Evolutionary conservation across 2,888 invertebrate genomes (phyloP).

Genomic region (Allolobophora icterica): DNA sequence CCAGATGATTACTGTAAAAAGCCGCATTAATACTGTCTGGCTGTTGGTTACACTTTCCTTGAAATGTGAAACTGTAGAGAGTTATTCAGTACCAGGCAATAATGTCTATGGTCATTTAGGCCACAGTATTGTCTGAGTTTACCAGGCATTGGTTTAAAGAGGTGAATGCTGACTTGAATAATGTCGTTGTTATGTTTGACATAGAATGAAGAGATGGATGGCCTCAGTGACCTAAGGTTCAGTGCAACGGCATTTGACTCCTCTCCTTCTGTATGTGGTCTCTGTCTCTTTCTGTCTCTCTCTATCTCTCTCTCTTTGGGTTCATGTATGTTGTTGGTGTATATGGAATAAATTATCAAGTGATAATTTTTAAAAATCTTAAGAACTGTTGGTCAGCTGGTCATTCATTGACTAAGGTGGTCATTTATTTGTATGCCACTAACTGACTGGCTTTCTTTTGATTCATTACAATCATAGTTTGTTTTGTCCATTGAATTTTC

Average conservation of each 20-base stretch:
- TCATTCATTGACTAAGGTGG: too few relatives aligned
- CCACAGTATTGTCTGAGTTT: neutral
- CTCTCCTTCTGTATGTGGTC: neutral
- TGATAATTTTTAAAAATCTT: too few relatives aligned
- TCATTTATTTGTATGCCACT: too few relatives aligned
- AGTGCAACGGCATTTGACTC: neutral
- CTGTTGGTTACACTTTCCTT: neutral
- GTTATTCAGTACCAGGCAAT: neutral
- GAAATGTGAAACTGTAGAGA: neutral
- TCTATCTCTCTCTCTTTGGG: slow-evolving; percentile 7
- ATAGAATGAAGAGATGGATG: neutral
- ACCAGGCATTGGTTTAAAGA: neutral
- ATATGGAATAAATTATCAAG: neutral
- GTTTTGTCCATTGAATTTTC: neutral
- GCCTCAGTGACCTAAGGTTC: neutral
- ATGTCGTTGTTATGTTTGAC: neutral
- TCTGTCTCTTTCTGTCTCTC: slow-evolving; percentile 20
- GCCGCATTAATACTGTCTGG: neutral
- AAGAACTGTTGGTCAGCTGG: too few relatives aligned
- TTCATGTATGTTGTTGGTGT: neutral
- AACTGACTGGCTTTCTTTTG: too few relatives aligned
- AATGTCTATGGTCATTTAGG: neutral
- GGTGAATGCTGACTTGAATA: neutral
- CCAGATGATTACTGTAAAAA: too few relatives aligned
- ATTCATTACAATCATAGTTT: neutral